Evolutionary conservation across 2,113 vertebrate species (phyloP).

Genomic region (Tympanuchus pallidicinctus): DNA sequence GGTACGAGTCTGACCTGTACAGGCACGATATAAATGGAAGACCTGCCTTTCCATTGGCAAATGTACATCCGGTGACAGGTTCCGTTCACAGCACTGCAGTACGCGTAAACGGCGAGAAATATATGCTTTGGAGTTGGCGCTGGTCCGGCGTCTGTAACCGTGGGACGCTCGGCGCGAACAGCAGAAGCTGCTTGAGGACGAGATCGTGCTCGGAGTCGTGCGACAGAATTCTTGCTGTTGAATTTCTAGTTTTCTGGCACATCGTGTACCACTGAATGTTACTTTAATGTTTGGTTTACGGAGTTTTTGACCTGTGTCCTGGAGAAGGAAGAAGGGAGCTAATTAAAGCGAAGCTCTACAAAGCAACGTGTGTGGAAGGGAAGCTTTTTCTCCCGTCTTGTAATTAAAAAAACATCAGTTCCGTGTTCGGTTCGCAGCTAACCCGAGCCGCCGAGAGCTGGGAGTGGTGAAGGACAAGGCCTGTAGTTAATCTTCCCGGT

Average conservation of each 20-base stretch:
- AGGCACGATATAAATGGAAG: not conserved
- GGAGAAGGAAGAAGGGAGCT: not conserved
- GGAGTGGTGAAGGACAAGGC: not conserved
- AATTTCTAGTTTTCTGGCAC: not conserved
- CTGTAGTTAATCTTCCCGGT: not conserved
- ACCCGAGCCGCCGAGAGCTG: not conserved
- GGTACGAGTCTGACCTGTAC: not conserved
- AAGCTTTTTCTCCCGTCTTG: not conserved
- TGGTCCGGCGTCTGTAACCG: not conserved
- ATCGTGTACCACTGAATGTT: not conserved
- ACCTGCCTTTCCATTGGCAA: not conserved
- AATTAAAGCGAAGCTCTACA: not conserved
- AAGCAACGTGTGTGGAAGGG: not conserved
- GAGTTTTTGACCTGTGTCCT: not conserved
- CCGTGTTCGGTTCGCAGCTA: not conserved
- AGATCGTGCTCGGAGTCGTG: not conserved
- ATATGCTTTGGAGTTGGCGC: rapidly evolving
- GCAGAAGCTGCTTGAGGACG: not conserved
- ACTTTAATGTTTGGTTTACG: not conserved
- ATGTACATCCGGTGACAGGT: not conserved
- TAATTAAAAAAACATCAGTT: not conserved
- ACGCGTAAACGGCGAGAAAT: not conserved
- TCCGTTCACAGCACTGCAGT: not conserved
- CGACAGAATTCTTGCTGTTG: not conserved
- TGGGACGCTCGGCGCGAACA: not conserved